Base-by-base conservation (phyloP, 2,113 vertebrate species). In the Bagarius yarrelli region DNA sequence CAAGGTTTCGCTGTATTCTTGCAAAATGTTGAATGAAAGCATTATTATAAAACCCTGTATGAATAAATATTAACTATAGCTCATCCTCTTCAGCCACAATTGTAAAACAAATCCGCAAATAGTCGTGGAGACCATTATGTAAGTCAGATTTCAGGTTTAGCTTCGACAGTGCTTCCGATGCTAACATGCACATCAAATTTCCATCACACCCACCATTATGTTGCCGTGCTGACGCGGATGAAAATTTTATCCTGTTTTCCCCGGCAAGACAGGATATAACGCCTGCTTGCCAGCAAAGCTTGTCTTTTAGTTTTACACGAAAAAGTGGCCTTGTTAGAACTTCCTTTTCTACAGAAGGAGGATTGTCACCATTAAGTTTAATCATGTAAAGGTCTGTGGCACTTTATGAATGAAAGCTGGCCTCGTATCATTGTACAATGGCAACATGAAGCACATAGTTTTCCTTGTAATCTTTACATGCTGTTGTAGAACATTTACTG, bases 241-340 rank as follows among this genome's bases (percentile, higher is more conserved):
- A 85, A 91, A 88, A 81, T 83, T 72, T 74, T 78, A 72, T 63
- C 85, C 81, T 71, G 40, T 88, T 81, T 85, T 81, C n/a, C 80
- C 25, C 64, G 83, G 53, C 76, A 27, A 27, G 55, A 55, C 70
- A 83, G 87, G 89, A 86, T 89, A 83, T 84, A 83, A 85, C 89
- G 85, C 86, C n/a, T 87, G 89, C 89, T 89, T 89, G 88, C 78
- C 80, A 82, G 66, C 83, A 69, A 44, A 3, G 36, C 76, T 81
- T 85, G 81, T 86, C 81, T 89, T 70, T 83, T 52, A 83, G 57
- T 40, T 88, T 82, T 88, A 88, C 87, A 83, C 85, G 87, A 79
- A 89, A 90, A 91, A 89, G 30, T 25, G 84, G 53, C 87, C 84
- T 89, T 89, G 86, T 85, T 89, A 83, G 50, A 86, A 87, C 87